phyloP scores from a whole-genome alignment of 2,888 invertebrate species.

The Cataglyphis cursor region DNA sequence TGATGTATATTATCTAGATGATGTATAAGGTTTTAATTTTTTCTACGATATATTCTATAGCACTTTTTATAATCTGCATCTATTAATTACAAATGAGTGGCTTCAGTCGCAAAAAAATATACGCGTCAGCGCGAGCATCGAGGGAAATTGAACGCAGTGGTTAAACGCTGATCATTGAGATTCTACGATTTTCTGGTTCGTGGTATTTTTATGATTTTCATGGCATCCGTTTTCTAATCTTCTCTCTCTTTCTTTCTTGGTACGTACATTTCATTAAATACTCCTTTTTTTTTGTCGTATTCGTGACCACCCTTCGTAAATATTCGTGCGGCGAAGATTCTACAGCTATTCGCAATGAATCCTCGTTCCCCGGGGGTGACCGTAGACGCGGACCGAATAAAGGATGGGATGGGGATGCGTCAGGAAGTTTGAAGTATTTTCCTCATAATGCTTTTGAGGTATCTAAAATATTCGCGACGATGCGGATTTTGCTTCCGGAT shows the following conservation, averaged over 20 bases:
- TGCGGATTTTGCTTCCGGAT: constrained; percentile 66
- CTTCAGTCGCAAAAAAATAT: constrained; percentile 33
- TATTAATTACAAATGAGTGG: constrained; percentile 45
- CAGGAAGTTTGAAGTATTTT: constrained; percentile 60
- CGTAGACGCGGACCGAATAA: constrained; percentile 33
- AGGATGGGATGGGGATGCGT: constrained; percentile 26
- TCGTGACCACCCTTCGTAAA: constrained; percentile 50
- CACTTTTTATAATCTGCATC: background rate
- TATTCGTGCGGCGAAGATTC: constrained; percentile 56
- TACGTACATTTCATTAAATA: constrained; percentile 56
- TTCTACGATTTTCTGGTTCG: constrained; percentile 55
- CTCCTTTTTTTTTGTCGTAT: constrained; percentile 36
- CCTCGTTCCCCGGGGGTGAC: constrained; percentile 41
- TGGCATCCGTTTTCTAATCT: constrained; percentile 49
- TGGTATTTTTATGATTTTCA: constrained; percentile 54
- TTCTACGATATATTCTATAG: background rate
- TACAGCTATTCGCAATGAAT: constrained; percentile 56
- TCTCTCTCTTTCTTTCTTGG: constrained; percentile 21
- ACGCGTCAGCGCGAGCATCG: constrained; percentile 12
- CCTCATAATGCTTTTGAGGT: constrained; percentile 58
- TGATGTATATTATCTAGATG: background rate
- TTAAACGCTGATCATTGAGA: constrained; percentile 55
- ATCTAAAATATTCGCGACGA: constrained; percentile 60
- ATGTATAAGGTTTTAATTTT: background rate
- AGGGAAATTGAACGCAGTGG: constrained; percentile 38